These are phyloP conservation scores for Enteromius anoplus DNA, from an alignment of 2,797 vertebrate genomes.

Conservation along the genomic window DNA sequence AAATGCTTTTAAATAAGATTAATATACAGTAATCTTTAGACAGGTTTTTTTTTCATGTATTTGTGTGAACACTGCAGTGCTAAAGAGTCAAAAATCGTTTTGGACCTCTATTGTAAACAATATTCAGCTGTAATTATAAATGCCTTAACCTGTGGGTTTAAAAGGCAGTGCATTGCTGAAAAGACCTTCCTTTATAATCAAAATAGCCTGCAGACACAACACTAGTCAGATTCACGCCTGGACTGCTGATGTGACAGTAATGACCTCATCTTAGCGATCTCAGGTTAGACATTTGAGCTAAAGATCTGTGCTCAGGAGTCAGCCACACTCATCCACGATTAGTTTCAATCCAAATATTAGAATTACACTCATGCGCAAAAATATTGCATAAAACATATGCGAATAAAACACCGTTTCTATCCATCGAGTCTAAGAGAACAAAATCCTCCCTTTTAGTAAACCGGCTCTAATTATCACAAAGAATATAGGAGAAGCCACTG, in stretches of 20 bases:
- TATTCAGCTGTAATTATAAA: neutral
- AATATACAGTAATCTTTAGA: neutral
- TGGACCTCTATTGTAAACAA: neutral
- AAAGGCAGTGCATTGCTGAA: neutral
- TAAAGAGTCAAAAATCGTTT: neutral
- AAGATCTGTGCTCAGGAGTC: neutral
- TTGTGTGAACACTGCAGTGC: neutral
- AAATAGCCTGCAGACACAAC: slow-evolving; percentile 18
- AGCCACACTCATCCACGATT: neutral
- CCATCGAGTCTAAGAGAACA: no score
- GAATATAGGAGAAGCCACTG: no score
- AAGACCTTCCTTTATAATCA: neutral
- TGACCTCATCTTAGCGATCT: slow-evolving; percentile 46
- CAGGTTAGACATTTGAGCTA: slow-evolving; percentile 28
- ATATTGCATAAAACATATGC: no score
- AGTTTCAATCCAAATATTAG: no score
- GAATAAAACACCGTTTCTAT: no score
- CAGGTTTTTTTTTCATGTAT: neutral
- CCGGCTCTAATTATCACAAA: no score
- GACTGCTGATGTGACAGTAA: slow-evolving; percentile 37
- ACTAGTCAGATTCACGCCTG: slow-evolving; percentile 16
- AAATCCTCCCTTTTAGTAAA: no score
- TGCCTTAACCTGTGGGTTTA: neutral
- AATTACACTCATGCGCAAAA: no score
- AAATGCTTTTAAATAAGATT: neutral